These are phyloP conservation scores for Ophiodon elongatus DNA, from an alignment of 2,113 vertebrate species.

Conservation along the genomic window DNA sequence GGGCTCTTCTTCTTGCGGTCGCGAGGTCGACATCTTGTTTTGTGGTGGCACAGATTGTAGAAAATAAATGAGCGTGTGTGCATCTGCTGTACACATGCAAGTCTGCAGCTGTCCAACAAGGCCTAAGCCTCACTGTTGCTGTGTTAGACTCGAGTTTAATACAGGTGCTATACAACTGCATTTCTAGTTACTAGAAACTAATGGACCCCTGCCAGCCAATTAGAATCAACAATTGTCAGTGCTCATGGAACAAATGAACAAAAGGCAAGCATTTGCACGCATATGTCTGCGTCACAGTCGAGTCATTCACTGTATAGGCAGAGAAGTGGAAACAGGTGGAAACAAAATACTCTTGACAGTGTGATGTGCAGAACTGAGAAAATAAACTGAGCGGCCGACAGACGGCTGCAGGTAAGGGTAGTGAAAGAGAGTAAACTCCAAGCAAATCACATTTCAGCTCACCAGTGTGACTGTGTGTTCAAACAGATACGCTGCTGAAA, in stretches of 20 bases:
- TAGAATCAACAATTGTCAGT: background rate
- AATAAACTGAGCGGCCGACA: conserved; percentile 9
- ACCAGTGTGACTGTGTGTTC: conserved; percentile 46
- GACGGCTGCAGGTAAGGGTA: conserved; percentile 6
- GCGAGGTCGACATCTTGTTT: no score
- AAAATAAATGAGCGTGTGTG: background rate
- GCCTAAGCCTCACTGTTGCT: background rate
- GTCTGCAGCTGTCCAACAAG: background rate
- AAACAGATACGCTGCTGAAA: conserved; percentile 52
- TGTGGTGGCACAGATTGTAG: background rate
- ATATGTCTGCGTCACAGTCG: background rate
- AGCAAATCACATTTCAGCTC: conserved; percentile 56
- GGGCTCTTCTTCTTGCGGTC: no score
- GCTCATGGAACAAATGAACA: conserved; percentile 29
- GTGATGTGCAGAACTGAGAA: conserved; percentile 26
- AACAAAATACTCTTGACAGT: conserved; percentile 50
- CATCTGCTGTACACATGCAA: background rate
- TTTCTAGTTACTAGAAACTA: conserved; percentile 11
- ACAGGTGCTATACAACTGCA: background rate
- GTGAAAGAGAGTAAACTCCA: conserved; percentile 18
- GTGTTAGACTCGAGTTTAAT: conserved; percentile 10
- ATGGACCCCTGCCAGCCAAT: conserved; percentile 16
- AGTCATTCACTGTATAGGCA: conserved; percentile 31
- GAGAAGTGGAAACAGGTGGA: conserved; percentile 31
- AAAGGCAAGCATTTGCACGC: background rate